Base-by-base conservation (phyloP, 2,888 invertebrate genomes). In the Syrphus vitripennis region DNA sequence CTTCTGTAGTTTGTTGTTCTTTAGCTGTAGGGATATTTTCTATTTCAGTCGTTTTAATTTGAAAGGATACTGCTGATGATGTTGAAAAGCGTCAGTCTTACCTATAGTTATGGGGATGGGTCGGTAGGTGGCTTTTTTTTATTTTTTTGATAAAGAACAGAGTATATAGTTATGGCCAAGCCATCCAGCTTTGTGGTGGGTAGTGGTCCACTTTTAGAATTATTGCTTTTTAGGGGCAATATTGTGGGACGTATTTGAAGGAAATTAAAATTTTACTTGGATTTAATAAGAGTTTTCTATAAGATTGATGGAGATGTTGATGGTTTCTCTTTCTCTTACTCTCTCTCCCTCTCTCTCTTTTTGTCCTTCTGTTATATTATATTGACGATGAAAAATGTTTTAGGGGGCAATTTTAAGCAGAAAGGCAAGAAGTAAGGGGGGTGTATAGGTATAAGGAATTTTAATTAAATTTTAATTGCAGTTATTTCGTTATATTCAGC, bases 391-490 rank as follows among this genome's bases (percentile, higher is more conserved):
- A 40, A 61, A 72, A 77, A 40, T 55, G 69, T 59, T 55, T 14
- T 53, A 3, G n/a, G 21, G 37, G 61, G 48, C 61, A 34, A 16
- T 19, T 6, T 19, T n/a, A 48, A 48, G 48, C 48, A 19, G 26
- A 24, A 12, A 4, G 21, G n/a, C 12, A 4, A 21, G 14, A 29
- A 48, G 65, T 4, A 19, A 50, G 34, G 7, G 14, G 59, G 4
- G 63, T 55, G 16, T 45, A 48, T 45, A 61, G 10, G 29, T 74
- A n/a, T n/a, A 61, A 74, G 77, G 86, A 82, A 86, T 86, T 86
- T 86, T 86, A 86, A 86, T 86, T 86, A 86, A 86, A 86, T 77
- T 82, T 82, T 82, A 86, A 86, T 86, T 86, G 77, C 86, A 82
- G 82, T 82, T 86, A 86, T 86, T 86, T 81, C 67, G 76, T 76